These are phyloP conservation scores for Hybognathus amarus DNA, from an alignment of 2,797 vertebrate genomes.

Conservation along the genomic window DNA sequence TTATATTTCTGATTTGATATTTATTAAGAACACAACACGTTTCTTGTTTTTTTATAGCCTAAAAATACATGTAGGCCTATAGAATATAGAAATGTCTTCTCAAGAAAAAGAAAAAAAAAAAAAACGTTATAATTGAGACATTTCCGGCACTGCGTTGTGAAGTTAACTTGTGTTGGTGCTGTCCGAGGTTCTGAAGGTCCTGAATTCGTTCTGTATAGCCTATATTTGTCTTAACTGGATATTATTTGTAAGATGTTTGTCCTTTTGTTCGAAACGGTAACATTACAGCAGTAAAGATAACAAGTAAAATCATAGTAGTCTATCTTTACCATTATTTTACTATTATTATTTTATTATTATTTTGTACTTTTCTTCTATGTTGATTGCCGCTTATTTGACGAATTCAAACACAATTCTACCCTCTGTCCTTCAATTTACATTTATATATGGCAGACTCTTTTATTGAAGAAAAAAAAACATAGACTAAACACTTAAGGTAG, in stretches of 20 bases:
- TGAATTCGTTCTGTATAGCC: neutral
- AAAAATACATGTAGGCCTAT: neutral
- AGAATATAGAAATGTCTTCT: neutral
- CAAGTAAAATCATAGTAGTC: neutral
- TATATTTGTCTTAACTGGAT: neutral
- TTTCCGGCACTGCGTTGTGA: neutral
- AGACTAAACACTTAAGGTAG: neutral
- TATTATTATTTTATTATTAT: neutral
- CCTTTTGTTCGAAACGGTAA: neutral
- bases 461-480: neutral
- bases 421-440: neutral
- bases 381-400: too few relatives aligned
- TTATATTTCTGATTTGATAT: neutral
- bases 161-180: slow-evolving; percentile 43
- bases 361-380: neutral
- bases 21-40: neutral
- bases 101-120: too few relatives aligned
- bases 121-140: neutral
- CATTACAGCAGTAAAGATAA: neutral
- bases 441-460: neutral
- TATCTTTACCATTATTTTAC: neutral
- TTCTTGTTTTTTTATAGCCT: neutral
- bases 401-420: neutral
- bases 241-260: neutral
- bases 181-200: slow-evolving; percentile 61